A percentile compares a stretch with the other conserved stretches of the same genome.
Evolutionary conservation across 2,113 vertebrate species (phyloP).

Genomic region (Bettongia penicillata): DNA sequence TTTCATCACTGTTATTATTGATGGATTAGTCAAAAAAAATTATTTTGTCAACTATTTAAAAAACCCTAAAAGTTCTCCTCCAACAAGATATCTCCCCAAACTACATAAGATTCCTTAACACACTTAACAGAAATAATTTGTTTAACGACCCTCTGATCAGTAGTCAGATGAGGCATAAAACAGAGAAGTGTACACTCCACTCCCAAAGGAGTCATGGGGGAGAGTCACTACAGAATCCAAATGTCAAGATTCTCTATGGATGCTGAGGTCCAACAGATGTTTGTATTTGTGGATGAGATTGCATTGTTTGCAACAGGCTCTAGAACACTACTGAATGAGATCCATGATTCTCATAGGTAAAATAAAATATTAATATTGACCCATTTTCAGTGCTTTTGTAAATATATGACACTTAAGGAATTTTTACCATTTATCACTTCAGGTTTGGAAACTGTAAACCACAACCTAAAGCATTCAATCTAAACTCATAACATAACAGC

Average conservation of each 20-base stretch:
- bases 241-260: background rate
- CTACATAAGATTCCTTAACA: background rate
- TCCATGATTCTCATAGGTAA: background rate
- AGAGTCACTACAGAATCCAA: background rate
- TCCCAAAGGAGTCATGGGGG: background rate
- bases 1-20: background rate
- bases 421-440: background rate
- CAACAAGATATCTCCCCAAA: background rate
- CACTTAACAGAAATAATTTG: background rate
- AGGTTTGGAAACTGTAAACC: background rate
- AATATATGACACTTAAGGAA: background rate
- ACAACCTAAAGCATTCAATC: background rate
- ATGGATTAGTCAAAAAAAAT: background rate
- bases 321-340: background rate
- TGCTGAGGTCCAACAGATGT: background rate
- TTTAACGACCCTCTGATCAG: background rate
- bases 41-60: background rate
- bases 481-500: background rate
- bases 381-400: background rate
- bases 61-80: background rate
- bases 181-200: background rate
- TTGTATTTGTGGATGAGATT: background rate
- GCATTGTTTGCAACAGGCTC: background rate
- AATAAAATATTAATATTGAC: background rate
- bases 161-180: background rate